Percentiles rank a stretch among this genome's conserved stretches.
Evolutionary conservation across 2,888 invertebrate genomes (phyloP).

Genomic region (Ochropacha duplaris): DNA sequence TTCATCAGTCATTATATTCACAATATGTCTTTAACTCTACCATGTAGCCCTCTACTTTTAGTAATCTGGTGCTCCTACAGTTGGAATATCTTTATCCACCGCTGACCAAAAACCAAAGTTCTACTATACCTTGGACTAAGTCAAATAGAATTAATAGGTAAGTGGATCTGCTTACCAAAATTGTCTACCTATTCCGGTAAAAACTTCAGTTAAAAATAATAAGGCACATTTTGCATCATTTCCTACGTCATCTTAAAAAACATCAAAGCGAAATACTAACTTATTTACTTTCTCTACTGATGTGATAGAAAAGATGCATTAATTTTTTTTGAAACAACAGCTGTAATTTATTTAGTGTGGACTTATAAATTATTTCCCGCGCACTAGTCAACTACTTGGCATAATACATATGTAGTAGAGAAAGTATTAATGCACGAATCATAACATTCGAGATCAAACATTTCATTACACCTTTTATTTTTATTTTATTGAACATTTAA

Average conservation of each 20-base stretch:
- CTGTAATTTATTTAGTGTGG: slow-evolving; percentile 30
- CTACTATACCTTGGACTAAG: too few species aligned
- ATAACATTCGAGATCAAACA: slow-evolving; percentile 43
- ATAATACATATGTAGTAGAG: slow-evolving; percentile 29
- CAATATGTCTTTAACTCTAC: too few species aligned
- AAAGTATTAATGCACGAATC: slow-evolving; percentile 18
- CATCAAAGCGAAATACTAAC: not conserved
- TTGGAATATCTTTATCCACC: too few species aligned
- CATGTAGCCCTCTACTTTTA: too few species aligned
- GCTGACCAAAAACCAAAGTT: too few species aligned
- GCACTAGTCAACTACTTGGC: slow-evolving; percentile 54
- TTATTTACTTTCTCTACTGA: not conserved
- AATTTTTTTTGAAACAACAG: slow-evolving; percentile 10
- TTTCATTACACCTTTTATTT: slow-evolving; percentile 6
- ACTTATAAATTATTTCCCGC: slow-evolving; percentile 44
- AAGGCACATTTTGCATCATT: not conserved
- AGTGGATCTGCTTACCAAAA: too few species aligned
- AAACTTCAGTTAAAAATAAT: too few species aligned
- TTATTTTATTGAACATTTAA: not conserved
- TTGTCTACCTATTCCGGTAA: too few species aligned
- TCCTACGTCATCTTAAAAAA: not conserved
- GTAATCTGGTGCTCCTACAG: too few species aligned
- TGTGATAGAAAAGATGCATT: not conserved
- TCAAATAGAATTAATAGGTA: too few species aligned
- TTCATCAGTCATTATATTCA: too few species aligned